Evolutionary conservation across 2,113 vertebrate genomes (phyloP), one percentile per base, ranked within the genome.

Genomic region (Leptodactylus fuscus): DNA sequence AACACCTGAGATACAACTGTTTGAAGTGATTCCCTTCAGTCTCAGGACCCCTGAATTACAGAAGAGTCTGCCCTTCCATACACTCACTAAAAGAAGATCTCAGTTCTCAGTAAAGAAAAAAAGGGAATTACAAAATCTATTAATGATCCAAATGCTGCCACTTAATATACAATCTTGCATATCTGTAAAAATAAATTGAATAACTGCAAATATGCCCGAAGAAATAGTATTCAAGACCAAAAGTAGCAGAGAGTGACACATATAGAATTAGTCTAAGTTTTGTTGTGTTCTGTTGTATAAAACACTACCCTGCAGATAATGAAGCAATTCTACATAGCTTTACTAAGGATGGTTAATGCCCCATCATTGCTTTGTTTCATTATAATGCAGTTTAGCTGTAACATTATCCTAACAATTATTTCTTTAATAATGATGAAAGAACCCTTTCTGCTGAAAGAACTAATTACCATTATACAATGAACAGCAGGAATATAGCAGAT

Each of bases 361-460:
- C 83, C 75, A 71, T 80, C 83, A 85, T 80, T 80, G 65, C 62
- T 80, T 38, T 32, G 76, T 80, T 85, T 80, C 83, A 85, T 85
- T 85, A 85, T 85, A 80, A 85, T 71, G 76, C 65, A 70, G 76
- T 85, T 85, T 85, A 80, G 76, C 76, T 71, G 83, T 71, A 80
- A 80, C 83, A 85, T 85, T 85, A 85, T 85, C 83, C 83, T 58
- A 80, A 85, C 83, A 79, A 85, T 85, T 85, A 85, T 85, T 85
- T 85, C 75, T 80, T 85, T 80, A 85, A 80, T 85, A 85, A 85
- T 71, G 75, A 85, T 85, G 49, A 79, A 85, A 80, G 76, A 78
- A 85, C 22, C 76, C 83, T 85, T 79, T 85, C 83, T 78, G 62
- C 75, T 85, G 71, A 85, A 85, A 85, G 83, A 79, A 79, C 60